Evolutionary conservation across 2,888 invertebrate genomes (phyloP), one percentile per base, ranked within the genome.

Genomic region (Chrysina gloriosa): DNA sequence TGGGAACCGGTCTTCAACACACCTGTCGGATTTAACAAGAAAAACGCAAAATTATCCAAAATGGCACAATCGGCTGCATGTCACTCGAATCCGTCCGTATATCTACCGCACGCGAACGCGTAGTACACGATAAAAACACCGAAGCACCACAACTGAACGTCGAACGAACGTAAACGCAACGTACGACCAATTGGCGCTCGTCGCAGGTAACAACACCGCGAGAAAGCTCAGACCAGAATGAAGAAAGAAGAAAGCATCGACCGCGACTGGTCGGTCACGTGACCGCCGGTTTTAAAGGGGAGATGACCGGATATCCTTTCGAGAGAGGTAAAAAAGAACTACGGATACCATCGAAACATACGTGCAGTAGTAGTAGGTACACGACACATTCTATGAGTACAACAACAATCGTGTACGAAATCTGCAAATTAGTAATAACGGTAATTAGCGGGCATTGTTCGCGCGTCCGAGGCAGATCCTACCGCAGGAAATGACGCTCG

Each of bases 231-330:
- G 73, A 74, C 74, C 72, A 65, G 76, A 79, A 76, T 78, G 78
- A 77, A 77, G 79, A 78, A 78, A 78, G 77, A 77, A 77, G 78
- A 79, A 78, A 78, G 78, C 76, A 70, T 69, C 73, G 73, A 75
- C 69, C 72, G 75, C 76, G 75, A 73, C 75, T 73, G 70, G 70
- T 72, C 73, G 74, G 70, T 79, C 79, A 79, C 76, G 77, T 79
- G 79, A 77, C 71, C 72, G 63, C 73, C 74, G 73, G 72, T 74
- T 71, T 71, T 72, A 61, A 64, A 76, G 76, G 78, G 77, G 77
- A 75, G 77, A 75, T 77, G 76, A 78, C 78, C 79, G 79, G 77
- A 78, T 77, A 77, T 79, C 79, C 79, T 79, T 69, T 75, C 52
- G 58, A 67, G 65, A 65, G 65, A 56, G 36, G 23, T 23, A 56